Evolutionary conservation across 2,888 invertebrate species (phyloP).

Genomic region (Athalia rosae): DNA sequence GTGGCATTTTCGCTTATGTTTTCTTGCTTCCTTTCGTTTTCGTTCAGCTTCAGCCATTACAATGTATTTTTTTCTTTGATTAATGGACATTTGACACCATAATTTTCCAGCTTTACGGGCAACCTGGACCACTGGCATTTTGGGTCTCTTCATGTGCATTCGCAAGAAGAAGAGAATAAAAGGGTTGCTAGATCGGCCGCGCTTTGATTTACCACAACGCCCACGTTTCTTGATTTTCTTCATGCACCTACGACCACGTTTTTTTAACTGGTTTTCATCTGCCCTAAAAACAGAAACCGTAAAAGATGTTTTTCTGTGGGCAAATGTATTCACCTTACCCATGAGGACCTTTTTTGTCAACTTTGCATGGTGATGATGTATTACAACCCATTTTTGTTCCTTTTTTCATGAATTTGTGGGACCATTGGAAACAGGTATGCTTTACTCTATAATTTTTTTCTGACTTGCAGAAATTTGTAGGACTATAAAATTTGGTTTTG

Average conservation of each 20-base stretch:
- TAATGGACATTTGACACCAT: conserved; percentile 63
- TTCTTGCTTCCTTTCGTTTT: conserved; percentile 57
- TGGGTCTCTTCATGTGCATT: conserved; percentile 62
- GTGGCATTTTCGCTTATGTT: conserved; percentile 52
- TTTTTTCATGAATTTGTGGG: not conserved
- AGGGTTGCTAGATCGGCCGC: conserved; percentile 63
- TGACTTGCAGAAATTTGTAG: conserved; percentile 8
- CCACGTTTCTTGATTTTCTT: not conserved
- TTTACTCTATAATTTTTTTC: conserved; percentile 31
- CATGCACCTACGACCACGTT: conserved; percentile 14
- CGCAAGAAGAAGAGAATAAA: conserved; percentile 67
- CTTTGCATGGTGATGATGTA: conserved; percentile 27
- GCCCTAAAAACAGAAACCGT: conserved; percentile 35
- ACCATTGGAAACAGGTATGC: not conserved
- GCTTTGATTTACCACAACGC: not conserved
- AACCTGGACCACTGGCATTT: conserved; percentile 61
- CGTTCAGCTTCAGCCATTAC: conserved; percentile 66
- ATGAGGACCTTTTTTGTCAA: conserved; percentile 14
- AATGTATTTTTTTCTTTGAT: conserved; percentile 66
- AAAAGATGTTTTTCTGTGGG: not conserved
- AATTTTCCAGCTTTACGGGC: conserved; percentile 66
- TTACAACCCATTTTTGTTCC: conserved; percentile 30
- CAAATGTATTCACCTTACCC: conserved; percentile 21
- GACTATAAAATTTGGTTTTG: conserved; percentile 9
- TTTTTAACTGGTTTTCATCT: conserved; percentile 32